phyloP scores from a whole-genome alignment of 2,797 vertebrate genomes.

The Glossophaga mutica region DNA sequence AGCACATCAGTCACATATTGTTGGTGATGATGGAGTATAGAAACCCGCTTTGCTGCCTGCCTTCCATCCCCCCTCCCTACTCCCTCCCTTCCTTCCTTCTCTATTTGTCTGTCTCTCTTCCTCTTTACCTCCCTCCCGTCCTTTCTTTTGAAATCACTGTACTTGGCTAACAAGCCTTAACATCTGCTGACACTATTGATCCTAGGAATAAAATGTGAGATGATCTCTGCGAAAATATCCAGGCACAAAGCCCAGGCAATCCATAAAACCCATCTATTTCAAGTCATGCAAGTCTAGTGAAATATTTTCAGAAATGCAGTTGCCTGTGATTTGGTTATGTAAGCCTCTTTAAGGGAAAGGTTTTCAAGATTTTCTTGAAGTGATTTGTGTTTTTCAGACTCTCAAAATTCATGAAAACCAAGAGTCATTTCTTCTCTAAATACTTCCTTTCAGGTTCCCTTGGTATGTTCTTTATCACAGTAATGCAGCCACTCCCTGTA shows the following conservation, averaged over 20 bases:
- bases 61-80: not conserved
- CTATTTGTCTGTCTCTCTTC: not conserved
- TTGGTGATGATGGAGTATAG: not conserved
- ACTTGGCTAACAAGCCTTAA: constrained; percentile 50
- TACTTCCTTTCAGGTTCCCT: constrained; percentile 11
- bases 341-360: constrained; percentile 25
- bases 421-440: not conserved
- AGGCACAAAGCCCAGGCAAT: constrained; percentile 42
- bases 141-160: not conserved
- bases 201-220: constrained; percentile 53
- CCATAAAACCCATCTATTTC: constrained; percentile 62
- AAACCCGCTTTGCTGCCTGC: not conserved
- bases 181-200: constrained; percentile 70
- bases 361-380: constrained; percentile 32
- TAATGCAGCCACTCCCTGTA: not conserved
- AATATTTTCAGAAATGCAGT: constrained; percentile 52
- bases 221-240: constrained; percentile 56
- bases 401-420: constrained; percentile 1
- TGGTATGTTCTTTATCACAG: not conserved
- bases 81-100: not conserved
- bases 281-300: constrained; percentile 29
- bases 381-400: constrained; percentile 11
- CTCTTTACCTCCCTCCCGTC: no score
- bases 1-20: not conserved
- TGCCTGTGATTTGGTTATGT: constrained; percentile 11